These are phyloP conservation scores for Drosophila kanapiae DNA, from an alignment of 1,140 invertebrate species.

Conservation along the genomic window DNA sequence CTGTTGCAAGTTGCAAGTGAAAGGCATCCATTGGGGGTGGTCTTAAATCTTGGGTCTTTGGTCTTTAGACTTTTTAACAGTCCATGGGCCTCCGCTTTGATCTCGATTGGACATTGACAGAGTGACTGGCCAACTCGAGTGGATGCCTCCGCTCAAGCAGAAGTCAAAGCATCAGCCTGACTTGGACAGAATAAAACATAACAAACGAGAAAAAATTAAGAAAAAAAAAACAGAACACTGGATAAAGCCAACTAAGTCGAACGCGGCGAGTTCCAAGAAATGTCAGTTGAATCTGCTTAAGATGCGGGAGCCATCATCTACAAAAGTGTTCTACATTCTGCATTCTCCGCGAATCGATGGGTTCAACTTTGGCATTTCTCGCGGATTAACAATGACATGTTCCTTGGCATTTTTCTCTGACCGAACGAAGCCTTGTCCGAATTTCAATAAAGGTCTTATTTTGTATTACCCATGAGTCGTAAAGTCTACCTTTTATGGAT, in stretches of 20 bases:
- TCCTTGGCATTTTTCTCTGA: constrained; percentile 31
- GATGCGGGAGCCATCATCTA: constrained; percentile 11
- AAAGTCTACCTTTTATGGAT: neutral
- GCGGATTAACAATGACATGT: constrained; percentile 3
- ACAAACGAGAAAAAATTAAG: neutral
- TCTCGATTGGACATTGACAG: constrained; percentile 42
- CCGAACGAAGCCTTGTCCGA: neutral
- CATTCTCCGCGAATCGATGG: neutral
- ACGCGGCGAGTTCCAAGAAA: constrained; percentile 15
- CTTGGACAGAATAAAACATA: neutral
- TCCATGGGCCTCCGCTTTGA: constrained; percentile 21
- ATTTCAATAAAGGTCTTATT: constrained; percentile 4
- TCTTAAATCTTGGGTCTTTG: constrained; percentile 18
- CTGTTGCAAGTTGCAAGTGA: constrained; percentile 33
- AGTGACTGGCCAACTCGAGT: constrained; percentile 28
- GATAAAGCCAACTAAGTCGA: constrained; percentile 2
- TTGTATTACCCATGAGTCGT: neutral
- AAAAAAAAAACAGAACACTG: neutral
- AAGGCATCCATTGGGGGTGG: constrained; percentile 38
- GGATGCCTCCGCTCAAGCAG: constrained; percentile 6
- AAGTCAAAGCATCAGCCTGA: neutral
- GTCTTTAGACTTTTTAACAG: constrained; percentile 16
- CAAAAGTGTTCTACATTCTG: constrained; percentile 27
- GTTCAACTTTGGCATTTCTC: constrained; percentile 25
- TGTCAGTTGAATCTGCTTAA: constrained; percentile 5